A percentile compares a stretch with the other conserved stretches of the same genome.
Evolutionary conservation across 1,140 invertebrate species (phyloP).

Genomic region (Thrips palmi): DNA sequence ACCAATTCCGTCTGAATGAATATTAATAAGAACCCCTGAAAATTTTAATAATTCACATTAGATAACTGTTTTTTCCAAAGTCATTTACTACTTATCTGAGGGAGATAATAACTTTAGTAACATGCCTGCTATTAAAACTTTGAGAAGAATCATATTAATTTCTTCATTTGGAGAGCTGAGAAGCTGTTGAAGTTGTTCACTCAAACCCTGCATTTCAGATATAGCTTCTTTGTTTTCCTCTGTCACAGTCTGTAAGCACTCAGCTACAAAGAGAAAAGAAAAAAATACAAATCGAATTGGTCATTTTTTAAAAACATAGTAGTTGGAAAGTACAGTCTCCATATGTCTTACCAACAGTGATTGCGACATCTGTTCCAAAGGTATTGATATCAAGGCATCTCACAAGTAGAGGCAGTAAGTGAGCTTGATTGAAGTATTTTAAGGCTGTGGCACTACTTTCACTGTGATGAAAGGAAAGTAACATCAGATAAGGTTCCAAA

Average conservation of each 20-base stretch:
- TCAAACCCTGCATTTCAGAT: constrained; percentile 26
- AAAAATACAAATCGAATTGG: constrained; percentile 7
- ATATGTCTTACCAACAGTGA: constrained; percentile 30
- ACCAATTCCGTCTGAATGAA: no score
- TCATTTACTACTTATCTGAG: no score
- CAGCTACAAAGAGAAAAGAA: constrained; percentile 23
- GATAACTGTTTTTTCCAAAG: no score
- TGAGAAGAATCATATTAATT: constrained; percentile 27
- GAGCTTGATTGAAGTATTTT: constrained; percentile 41
- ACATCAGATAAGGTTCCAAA: constrained; percentile 10
- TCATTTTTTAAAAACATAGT: no score
- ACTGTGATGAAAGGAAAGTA: constrained; percentile 20
- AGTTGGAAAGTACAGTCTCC: no score
- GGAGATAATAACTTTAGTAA: no score
- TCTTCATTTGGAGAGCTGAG: constrained; percentile 24
- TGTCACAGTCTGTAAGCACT: constrained; percentile 43
- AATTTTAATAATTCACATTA: no score
- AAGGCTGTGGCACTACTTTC: constrained; percentile 38
- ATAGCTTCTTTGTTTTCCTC: constrained; percentile 41
- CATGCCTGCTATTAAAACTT: constrained; percentile 32
- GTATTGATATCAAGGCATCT: constrained; percentile 35
- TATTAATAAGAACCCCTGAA: no score
- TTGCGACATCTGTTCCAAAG: constrained; percentile 37
- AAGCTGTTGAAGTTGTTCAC: constrained; percentile 26
- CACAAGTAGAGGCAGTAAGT: constrained; percentile 39